Evolutionary conservation across 2,797 vertebrate species (phyloP).

Genomic region (Cheirogaleus major): DNA sequence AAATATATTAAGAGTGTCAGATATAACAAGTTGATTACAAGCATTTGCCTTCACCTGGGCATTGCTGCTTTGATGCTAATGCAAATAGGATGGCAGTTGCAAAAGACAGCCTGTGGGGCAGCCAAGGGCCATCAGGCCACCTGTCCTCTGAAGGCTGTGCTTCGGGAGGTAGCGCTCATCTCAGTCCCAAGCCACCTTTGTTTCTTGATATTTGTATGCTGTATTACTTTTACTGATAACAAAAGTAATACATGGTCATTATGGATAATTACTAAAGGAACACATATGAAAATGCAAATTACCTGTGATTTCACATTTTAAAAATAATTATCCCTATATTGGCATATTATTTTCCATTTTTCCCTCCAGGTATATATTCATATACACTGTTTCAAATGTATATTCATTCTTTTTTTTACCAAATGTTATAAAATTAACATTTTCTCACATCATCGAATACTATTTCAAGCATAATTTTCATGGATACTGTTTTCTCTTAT

Average conservation of each 20-base stretch:
- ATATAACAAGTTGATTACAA: neutral
- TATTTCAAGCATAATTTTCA: neutral
- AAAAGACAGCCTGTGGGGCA: neutral
- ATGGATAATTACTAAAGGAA: neutral
- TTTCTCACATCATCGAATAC: neutral
- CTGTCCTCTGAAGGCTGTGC: neutral
- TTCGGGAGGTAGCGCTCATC: neutral
- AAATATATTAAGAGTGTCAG: neutral
- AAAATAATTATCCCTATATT: neutral
- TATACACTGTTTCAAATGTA: neutral
- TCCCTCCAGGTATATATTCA: neutral
- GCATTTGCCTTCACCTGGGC: neutral
- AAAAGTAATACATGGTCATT: neutral
- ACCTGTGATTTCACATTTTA: neutral
- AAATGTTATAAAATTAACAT: neutral
- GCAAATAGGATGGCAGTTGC: neutral
- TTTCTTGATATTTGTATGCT: neutral
- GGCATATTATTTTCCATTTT: neutral
- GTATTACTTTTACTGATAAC: neutral
- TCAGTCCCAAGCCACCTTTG: neutral
- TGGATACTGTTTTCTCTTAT: neutral
- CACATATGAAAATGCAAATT: neutral
- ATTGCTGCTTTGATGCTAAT: neutral
- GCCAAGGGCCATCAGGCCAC: too few species aligned
- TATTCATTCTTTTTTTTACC: neutral